Evolutionary conservation across 2,113 vertebrate species (phyloP), one percentile per base, ranked within the genome.

Genomic region (Paraplagusia blochii): DNA sequence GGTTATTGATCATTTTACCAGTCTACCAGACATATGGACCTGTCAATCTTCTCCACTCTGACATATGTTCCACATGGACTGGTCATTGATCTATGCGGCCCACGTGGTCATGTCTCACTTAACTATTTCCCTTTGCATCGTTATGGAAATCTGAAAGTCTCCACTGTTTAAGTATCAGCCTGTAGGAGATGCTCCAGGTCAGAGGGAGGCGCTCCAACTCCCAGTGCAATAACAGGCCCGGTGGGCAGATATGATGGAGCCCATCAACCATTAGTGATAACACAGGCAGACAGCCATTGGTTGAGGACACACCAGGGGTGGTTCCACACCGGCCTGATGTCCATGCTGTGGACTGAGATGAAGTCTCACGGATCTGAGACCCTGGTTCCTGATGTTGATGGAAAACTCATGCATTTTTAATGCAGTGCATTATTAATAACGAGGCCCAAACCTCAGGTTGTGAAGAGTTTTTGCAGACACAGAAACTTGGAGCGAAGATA

Each of bases 121-220:
- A 87, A 88, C 77, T 61, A 57, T 76, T 85, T 89, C 77, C 75
- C 72, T 79, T 71, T 74, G 77, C 57, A 75, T 66, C 83, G 81
- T 89, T 88, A 91, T 89, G 85, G 87, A 87, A 89, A 89, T 87
- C 88, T 88, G 87, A 90, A 90, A 87, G 84, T 74, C 53, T 57
- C 66, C 86, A 90, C 89, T 90, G 84, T 87, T 90, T 90, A 90
- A 87, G 79, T 81, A 87, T 88, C 72, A 79, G 82, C 65, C 72
- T 82, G 87, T 88, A 87, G 88, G 90, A 89, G 88, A 91, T 91
- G 80, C 80, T 65, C 46, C 50, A 40, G 75, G 74, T 82, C 76
- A 14, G 52, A 70, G 60, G 81, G 57, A 78, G 44, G 61, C 69
- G 70, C 76, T 67, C 77, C 57, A 61, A 53, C 53, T 39, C 15